These are phyloP conservation scores for Mimumesa dahlbomi DNA, from an alignment of 2,888 invertebrate species.

Conservation along the genomic window DNA sequence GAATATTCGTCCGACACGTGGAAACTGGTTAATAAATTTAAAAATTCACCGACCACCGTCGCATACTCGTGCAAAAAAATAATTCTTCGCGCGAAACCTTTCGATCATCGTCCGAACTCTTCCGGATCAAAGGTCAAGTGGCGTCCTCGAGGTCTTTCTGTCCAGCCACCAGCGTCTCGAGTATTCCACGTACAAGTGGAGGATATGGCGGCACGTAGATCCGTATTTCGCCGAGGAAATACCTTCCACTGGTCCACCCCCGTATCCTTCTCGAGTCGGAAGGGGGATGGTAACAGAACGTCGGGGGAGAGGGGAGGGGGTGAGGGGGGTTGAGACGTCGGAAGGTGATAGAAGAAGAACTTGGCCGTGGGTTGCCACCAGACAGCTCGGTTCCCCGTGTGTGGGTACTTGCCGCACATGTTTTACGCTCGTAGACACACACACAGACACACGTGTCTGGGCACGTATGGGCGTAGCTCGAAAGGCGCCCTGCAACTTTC, in stretches of 20 bases:
- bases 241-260: constrained; percentile 24
- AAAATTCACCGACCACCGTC: too few relatives aligned
- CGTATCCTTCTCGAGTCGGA: constrained; percentile 22
- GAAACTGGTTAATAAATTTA: too few relatives aligned
- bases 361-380: constrained; percentile 61
- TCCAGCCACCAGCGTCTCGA: constrained; percentile 37
- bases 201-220: constrained; percentile 71
- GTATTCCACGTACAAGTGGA: constrained; percentile 71
- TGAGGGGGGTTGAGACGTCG: too few relatives aligned
- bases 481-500: constrained; percentile 70
- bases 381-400: constrained; percentile 57
- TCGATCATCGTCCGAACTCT: not conserved
- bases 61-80: not conserved
- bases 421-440: constrained; percentile 23
- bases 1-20: too few relatives aligned
- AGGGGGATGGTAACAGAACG: constrained; percentile 8
- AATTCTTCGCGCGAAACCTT: not conserved
- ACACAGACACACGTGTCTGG: constrained; percentile 22
- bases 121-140: constrained; percentile 17
- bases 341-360: constrained; percentile 63
- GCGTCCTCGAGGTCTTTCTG: constrained; percentile 19
- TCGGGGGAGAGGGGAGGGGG: constrained; percentile 28
- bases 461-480: constrained; percentile 66
- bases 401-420: constrained; percentile 23
- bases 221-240: constrained; percentile 70